phyloP scores from a whole-genome alignment of 1,140 invertebrate genomes.

The Ceratosolen fusciceps region DNA sequence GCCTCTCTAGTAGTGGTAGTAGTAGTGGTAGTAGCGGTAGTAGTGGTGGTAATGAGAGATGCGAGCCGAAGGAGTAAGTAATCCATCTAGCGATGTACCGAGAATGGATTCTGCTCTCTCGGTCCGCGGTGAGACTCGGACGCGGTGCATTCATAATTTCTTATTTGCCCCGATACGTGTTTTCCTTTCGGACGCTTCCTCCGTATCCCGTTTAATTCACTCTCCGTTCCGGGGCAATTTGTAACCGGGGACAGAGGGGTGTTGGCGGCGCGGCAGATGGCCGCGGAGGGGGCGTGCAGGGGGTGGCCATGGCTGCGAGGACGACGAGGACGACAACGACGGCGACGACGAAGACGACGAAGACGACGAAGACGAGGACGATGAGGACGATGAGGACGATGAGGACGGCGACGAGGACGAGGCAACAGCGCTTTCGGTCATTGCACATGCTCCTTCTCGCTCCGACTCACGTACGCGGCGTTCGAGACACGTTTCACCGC shows the following conservation, averaged over 20 bases:
- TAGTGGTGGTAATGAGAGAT: too few relatives aligned
- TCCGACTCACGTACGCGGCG: neutral
- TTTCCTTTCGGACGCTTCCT: neutral
- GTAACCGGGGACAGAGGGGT: too few relatives aligned
- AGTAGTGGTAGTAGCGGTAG: too few relatives aligned
- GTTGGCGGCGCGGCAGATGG: too few relatives aligned
- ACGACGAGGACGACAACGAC: neutral
- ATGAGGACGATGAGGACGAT: neutral
- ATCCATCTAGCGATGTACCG: neutral
- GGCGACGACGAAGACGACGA: neutral
- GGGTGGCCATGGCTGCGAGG: too few relatives aligned
- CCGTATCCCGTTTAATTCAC: neutral
- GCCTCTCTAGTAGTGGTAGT: too few relatives aligned
- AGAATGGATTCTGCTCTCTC: neutral
- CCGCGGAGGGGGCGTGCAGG: too few relatives aligned
- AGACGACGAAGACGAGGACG: neutral
- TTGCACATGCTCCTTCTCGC: neutral
- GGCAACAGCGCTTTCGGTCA: neutral
- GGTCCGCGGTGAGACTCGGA: neutral
- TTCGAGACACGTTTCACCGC: slow-evolving; percentile 36
- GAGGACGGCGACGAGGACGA: neutral
- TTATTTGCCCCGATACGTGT: neutral
- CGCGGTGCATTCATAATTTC: neutral
- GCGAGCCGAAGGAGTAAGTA: neutral
- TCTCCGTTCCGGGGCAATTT: neutral